Evolutionary conservation across 2,888 invertebrate species (phyloP).

Genomic region (Phengaris arion): DNA sequence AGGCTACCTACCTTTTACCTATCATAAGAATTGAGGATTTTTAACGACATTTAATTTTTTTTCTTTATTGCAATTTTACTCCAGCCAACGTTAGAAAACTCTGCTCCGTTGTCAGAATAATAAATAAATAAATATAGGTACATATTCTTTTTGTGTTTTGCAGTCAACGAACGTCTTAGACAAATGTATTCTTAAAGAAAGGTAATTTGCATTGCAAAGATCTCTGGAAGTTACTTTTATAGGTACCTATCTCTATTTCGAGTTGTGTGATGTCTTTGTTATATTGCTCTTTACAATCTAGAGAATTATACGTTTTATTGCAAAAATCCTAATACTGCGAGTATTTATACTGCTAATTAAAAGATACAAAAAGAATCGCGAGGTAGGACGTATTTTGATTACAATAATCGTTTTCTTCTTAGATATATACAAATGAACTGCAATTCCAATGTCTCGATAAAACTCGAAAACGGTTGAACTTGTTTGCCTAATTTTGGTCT

Average conservation of each 20-base stretch:
- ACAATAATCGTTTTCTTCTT: too few species aligned
- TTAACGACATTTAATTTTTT: neutral
- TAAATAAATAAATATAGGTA: neutral
- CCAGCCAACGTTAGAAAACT: neutral
- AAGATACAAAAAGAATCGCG: too few species aligned
- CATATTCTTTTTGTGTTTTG: conserved; percentile 5
- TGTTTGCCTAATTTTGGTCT: too few species aligned
- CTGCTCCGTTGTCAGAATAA: neutral
- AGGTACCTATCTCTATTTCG: neutral
- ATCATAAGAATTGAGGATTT: neutral
- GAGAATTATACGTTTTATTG: neutral
- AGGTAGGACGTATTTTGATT: too few species aligned
- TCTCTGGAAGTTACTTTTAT: neutral
- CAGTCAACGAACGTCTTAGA: conserved; percentile 16
- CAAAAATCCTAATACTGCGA: too few species aligned
- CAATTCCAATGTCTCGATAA: too few species aligned
- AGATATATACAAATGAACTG: too few species aligned
- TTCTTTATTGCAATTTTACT: neutral
- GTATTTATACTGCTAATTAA: too few species aligned
- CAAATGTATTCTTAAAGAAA: neutral
- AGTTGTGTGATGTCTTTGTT: conserved; percentile 5
- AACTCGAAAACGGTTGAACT: too few species aligned
- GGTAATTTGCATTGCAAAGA: conserved; percentile 11
- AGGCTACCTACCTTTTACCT: neutral
- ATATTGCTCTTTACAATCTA: neutral